phyloP scores from a whole-genome alignment of 2,797 vertebrate genomes.

The Limosa lapponica region DNA sequence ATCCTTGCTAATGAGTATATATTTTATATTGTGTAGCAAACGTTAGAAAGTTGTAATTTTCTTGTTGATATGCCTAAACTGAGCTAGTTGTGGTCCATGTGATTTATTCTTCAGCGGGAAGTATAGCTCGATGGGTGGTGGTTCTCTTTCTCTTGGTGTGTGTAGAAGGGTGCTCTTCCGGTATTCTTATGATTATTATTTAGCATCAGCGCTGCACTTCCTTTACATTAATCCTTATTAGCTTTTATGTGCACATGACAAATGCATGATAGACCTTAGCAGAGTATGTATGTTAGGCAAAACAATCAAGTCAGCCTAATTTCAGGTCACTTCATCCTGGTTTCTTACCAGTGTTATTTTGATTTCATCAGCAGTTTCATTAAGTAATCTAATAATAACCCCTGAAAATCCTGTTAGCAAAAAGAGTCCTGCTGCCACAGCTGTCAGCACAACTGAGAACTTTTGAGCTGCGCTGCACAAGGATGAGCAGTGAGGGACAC shows the following conservation, averaged over 20 bases:
- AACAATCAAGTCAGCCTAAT: not conserved
- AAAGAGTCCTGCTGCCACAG: not conserved
- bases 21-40: not conserved
- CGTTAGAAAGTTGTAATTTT: not conserved
- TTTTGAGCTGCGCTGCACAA: fast-evolving
- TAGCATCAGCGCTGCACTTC: not conserved
- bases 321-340: not conserved
- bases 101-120: not conserved
- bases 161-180: not conserved
- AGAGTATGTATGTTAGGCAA: not conserved
- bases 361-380: not conserved
- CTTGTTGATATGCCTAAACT: not conserved
- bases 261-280: not conserved
- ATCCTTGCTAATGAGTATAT: not conserved
- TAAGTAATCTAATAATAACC: not conserved
- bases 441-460: not conserved
- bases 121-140: not conserved
- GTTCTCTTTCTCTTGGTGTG: not conserved
- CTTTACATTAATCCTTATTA: not conserved
- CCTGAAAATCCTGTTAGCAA: not conserved
- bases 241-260: not conserved
- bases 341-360: not conserved
- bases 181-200: not conserved
- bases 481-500: not conserved
- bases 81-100: not conserved